phyloP scores from a whole-genome alignment of 2,797 vertebrate species.

The Lateolabrax maculatus region DNA sequence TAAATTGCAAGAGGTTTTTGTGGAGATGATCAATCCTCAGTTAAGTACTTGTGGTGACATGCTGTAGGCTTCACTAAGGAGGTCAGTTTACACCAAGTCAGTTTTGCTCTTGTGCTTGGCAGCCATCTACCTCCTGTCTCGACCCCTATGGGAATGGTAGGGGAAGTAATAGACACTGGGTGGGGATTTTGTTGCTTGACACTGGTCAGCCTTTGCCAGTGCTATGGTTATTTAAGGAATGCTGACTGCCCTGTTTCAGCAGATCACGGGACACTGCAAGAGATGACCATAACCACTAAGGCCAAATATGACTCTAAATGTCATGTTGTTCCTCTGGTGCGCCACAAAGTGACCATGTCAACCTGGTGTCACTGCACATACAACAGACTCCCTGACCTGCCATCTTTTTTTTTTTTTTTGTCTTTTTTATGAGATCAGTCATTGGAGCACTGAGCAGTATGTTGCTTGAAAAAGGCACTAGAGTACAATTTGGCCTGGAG shows the following conservation, averaged over 20 bases:
- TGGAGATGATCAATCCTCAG: conserved; percentile 3
- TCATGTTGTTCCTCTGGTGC: conserved; percentile 68
- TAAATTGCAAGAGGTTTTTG: background rate
- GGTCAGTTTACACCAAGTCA: conserved; percentile 47
- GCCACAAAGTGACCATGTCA: conserved; percentile 61
- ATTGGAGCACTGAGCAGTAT: too few relatives aligned
- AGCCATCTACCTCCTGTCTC: conserved; percentile 15
- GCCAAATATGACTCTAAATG: conserved; percentile 82
- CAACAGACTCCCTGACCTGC: conserved; percentile 48
- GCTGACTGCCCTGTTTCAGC: conserved; percentile 78
- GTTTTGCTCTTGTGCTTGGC: conserved; percentile 39
- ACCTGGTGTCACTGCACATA: conserved; percentile 47
- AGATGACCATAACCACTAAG: conserved; percentile 72
- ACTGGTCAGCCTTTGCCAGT: conserved; percentile 62
- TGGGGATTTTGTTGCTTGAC: conserved; percentile 65
- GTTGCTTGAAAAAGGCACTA: background rate
- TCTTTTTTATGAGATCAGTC: conserved; percentile 24
- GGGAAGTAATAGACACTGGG: conserved; percentile 66
- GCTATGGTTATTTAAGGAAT: conserved; percentile 84
- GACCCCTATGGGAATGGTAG: conserved; percentile 58
- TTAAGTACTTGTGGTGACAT: conserved; percentile 14
- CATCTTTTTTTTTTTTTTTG: too few relatives aligned
- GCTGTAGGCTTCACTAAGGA: conserved; percentile 16
- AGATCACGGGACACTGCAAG: conserved; percentile 68
- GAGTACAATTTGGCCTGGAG: background rate